Conservation (phyloP, 1,140 invertebrate genomes). For the Euwallacea similis region DNA sequence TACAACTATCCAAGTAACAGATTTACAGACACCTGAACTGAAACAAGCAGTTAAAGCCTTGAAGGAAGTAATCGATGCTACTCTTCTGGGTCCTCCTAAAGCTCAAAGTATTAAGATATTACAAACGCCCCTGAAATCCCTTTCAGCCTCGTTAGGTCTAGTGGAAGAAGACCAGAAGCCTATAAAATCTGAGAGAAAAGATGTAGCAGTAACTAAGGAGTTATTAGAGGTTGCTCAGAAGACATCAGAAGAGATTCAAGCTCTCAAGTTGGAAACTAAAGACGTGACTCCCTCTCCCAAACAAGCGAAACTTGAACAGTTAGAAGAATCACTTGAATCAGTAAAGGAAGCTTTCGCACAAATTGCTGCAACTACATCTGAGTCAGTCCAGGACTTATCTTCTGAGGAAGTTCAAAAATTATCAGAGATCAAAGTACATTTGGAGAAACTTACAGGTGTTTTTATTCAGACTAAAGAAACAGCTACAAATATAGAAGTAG, state of each 20-base stretch:
- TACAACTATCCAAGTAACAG: conserved; percentile 13
- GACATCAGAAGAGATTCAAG: conserved; percentile 3
- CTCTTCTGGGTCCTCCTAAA: conserved; percentile 4
- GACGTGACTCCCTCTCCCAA: conserved; percentile 17
- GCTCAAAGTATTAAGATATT: conserved; percentile 20
- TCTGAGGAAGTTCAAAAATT: conserved; percentile 15
- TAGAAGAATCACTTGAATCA: conserved; percentile 16
- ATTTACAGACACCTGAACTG: conserved; percentile 24
- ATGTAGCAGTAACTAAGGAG: not conserved
- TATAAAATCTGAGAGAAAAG: conserved; percentile 16
- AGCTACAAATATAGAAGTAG: conserved; percentile 16
- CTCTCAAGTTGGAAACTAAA: conserved; percentile 31
- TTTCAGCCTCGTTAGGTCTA: conserved; percentile 15
- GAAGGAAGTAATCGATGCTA: conserved; percentile 15
- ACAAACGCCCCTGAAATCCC: conserved; percentile 19
- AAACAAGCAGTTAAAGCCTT: conserved; percentile 28
- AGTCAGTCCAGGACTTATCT: conserved; percentile 14
- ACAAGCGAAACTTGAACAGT: conserved; percentile 5
- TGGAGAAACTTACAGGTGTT: conserved; percentile 31
- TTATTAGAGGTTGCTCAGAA: conserved; percentile 9
- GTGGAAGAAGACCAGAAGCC: not conserved
- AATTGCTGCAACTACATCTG: conserved; percentile 1
- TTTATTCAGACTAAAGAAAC: conserved; percentile 28
- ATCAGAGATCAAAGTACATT: conserved; percentile 14
- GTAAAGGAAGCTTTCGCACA: conserved; percentile 9